Percentiles rank a stretch among this genome's conserved stretches.
Evolutionary conservation across 1,140 invertebrate genomes (phyloP).

Genomic region (Aricia agestis): DNA sequence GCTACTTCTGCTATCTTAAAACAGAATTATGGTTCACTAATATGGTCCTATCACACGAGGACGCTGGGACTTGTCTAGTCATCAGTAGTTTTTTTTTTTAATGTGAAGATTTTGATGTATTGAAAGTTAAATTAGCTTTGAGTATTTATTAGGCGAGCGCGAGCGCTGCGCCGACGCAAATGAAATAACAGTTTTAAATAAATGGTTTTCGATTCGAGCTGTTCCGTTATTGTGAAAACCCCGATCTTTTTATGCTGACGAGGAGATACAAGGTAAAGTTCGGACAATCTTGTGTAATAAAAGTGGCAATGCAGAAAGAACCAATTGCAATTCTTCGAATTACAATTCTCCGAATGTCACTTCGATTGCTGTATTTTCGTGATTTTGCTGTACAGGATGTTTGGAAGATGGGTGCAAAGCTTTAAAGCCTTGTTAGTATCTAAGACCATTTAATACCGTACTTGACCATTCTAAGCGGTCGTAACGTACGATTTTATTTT

Average conservation of each 20-base stretch:
- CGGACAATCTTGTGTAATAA: too few relatives aligned
- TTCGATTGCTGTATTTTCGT: too few relatives aligned
- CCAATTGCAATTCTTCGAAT: too few relatives aligned
- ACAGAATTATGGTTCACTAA: neutral
- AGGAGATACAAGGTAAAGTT: neutral
- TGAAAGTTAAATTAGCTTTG: conserved; percentile 52
- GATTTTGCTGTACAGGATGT: too few relatives aligned
- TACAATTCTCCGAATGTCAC: too few relatives aligned
- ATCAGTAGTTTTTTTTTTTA: conserved; percentile 52
- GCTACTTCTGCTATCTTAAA: neutral
- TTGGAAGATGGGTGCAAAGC: too few relatives aligned
- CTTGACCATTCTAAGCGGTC: too few relatives aligned
- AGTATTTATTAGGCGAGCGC: conserved; percentile 40
- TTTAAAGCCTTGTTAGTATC: too few relatives aligned
- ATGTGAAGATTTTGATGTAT: conserved; percentile 46
- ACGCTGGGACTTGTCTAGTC: conserved; percentile 35
- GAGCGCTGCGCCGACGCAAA: conserved; percentile 28
- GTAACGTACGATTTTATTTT: too few relatives aligned
- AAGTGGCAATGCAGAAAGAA: neutral
- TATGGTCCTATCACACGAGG: conserved; percentile 35
- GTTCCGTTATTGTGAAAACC: conserved; percentile 26
- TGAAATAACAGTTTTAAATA: conserved; percentile 46
- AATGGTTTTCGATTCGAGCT: conserved; percentile 53
- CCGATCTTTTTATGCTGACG: neutral
- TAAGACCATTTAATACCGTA: too few relatives aligned